phyloP scores from a whole-genome alignment of 1,140 invertebrate species.

The Oreohelix idahoensis region DNA sequence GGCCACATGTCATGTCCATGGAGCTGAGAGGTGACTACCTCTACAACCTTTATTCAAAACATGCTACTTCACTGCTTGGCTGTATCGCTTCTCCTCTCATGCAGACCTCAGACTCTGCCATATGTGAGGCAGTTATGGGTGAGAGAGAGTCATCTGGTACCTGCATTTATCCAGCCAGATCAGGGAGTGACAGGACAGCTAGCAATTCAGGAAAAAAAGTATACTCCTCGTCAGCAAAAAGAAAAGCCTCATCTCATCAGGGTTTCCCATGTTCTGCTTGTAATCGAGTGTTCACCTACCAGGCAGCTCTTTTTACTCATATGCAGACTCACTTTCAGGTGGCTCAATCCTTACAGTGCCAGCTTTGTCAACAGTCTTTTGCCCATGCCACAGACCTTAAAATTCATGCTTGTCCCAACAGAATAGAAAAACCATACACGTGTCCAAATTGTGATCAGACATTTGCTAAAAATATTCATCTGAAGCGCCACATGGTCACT shows the following conservation, averaged over 20 bases:
- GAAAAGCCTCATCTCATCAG: conserved; percentile 44
- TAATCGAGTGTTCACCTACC: conserved; percentile 53
- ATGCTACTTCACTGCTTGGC: too few species aligned
- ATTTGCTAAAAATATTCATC: conserved; percentile 63
- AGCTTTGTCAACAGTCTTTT: conserved; percentile 88
- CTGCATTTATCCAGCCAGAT: neutral
- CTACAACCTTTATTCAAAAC: too few species aligned
- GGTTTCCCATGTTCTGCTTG: conserved; percentile 52
- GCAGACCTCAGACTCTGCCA: too few species aligned
- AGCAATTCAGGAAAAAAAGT: neutral
- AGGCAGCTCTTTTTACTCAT: conserved; percentile 84
- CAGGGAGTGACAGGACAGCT: neutral
- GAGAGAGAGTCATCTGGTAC: too few species aligned
- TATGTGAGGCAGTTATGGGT: too few species aligned
- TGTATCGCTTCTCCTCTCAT: too few species aligned
- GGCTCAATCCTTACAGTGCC: conserved; percentile 75
- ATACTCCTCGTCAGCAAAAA: neutral
- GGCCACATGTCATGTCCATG: too few species aligned
- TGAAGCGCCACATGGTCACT: conserved; percentile 60
- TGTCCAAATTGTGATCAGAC: conserved; percentile 74
- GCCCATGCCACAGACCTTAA: conserved; percentile 89
- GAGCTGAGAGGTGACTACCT: too few species aligned
- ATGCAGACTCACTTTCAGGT: conserved; percentile 71
- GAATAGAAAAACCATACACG: conserved; percentile 80
- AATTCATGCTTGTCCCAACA: conserved; percentile 87